Percentiles rank a stretch among this genome's conserved stretches.
phyloP scores from a whole-genome alignment of 2,888 invertebrate genomes.

The Apodemia hepburni region DNA sequence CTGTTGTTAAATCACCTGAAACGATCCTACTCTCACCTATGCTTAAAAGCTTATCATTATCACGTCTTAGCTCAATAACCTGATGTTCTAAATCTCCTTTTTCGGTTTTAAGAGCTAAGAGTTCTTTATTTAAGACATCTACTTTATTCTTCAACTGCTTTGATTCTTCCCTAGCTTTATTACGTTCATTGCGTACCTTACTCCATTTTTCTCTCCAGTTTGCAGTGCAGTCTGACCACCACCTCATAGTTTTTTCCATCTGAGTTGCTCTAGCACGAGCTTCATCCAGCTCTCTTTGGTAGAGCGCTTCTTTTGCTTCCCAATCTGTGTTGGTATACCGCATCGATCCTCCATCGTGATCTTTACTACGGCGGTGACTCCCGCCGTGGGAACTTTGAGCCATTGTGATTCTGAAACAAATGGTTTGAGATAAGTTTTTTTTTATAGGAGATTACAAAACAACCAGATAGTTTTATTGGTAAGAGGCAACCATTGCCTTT shows the following conservation, averaged over 20 bases:
- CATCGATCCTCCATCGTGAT: constrained; percentile 82
- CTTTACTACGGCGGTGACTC: constrained; percentile 81
- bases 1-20: constrained; percentile 55
- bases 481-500: neutral
- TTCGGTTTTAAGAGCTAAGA: constrained; percentile 86
- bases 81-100: constrained; percentile 89
- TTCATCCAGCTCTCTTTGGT: constrained; percentile 92
- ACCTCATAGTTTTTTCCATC: constrained; percentile 99
- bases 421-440: neutral
- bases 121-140: constrained; percentile 88
- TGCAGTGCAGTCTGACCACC: constrained; percentile 99
- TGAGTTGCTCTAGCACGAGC: constrained; percentile 96
- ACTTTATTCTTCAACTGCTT: constrained; percentile 90
- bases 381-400: constrained; percentile 86
- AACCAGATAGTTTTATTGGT: neutral
- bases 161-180: constrained; percentile 94
- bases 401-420: constrained; percentile 44
- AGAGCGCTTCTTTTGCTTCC: constrained; percentile 88
- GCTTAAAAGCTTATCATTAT: constrained; percentile 88
- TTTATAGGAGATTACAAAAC: neutral
- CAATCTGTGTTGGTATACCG: constrained; percentile 86
- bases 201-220: constrained; percentile 98
- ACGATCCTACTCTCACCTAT: constrained; percentile 69
- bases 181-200: constrained; percentile 94
- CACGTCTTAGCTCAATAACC: constrained; percentile 87